Conservation (phyloP, 1,140 invertebrate species). For the Goniozus legneri region DNA sequence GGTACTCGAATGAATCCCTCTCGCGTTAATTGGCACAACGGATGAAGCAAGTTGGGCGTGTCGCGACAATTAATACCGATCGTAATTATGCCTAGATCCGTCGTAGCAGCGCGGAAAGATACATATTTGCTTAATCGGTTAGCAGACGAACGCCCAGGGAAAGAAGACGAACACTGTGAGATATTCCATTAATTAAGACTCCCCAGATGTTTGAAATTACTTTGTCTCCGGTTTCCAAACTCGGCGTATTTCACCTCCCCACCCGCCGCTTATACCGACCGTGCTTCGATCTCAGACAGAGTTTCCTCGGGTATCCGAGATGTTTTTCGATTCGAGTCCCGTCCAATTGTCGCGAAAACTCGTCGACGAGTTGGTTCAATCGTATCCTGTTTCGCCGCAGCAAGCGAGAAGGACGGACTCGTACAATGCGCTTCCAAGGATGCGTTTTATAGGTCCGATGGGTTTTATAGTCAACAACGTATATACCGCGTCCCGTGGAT, state of each 20-base stretch:
- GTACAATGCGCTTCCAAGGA: constrained; percentile 48
- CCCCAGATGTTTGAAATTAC: constrained; percentile 51
- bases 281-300: constrained; percentile 32
- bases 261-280: too few species aligned
- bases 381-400: too few species aligned
- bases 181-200: constrained; percentile 50
- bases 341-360: too few species aligned
- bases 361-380: too few species aligned
- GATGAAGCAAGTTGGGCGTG: too few species aligned
- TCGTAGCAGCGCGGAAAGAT: constrained; percentile 27
- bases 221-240: constrained; percentile 36
- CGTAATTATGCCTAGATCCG: constrained; percentile 34
- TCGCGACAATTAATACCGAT: constrained; percentile 31
- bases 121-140: constrained; percentile 44
- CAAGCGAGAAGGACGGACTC: constrained; percentile 10
- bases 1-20: too few species aligned
- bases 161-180: constrained; percentile 39
- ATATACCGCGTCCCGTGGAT: constrained; percentile 44
- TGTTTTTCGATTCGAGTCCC: too few species aligned
- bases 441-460: constrained; percentile 56
- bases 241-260: constrained; percentile 24
- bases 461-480: constrained; percentile 49
- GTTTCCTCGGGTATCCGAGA: too few species aligned
- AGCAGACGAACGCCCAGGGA: constrained; percentile 28
- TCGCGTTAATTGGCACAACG: too few species aligned